Evolutionary conservation across 2,888 invertebrate genomes (phyloP), one percentile per base, ranked within the genome.

Genomic region (Synergus japonicus): DNA sequence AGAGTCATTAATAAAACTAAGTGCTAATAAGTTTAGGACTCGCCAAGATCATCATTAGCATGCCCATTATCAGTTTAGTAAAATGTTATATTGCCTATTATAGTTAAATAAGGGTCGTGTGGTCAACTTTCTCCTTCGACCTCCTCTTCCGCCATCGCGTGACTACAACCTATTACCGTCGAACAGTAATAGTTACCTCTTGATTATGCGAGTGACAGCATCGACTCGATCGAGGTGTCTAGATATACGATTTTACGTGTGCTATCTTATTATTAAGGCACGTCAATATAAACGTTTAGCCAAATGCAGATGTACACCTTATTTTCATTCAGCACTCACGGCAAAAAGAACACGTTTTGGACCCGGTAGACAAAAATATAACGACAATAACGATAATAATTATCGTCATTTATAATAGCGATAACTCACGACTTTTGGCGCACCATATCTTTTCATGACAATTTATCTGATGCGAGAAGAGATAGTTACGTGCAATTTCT

Each of bases 81-180:
- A 46, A 46, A 46, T 46, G 4, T 9, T 13, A 22, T 22, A 1
- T 22, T 22, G 22, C 1, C 22, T 22, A 22, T 22, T 22, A 22
- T 22, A 22, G 22, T 22, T 22, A 22, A 22, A 44, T 44, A 84
- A 87, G 89, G 88, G 89, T 89, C 88, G 22, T 22, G 88, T 87
- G 89, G 87, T 88, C 88, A 89, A 90, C 89, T 90, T 90, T 91
- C 90, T 89, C 89, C 87, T 83, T 81, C 86, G 86, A 87, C 88
- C 86, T 84, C 85, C 86, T 79, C 85, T 84, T 84, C 84, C 85
- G 83, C 79, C 84, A 85, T 86, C 87, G 86, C 85, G 85, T 87
- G 87, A 83, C 83, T 82, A 83, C 81, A 79, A 80, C 78, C 83
- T 82, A 83, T 84, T 85, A 85, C 84, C 78, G 80, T 73, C 29